Evolutionary conservation across 2,888 invertebrate species (phyloP).

Genomic region (Netelia fuscicornis): DNA sequence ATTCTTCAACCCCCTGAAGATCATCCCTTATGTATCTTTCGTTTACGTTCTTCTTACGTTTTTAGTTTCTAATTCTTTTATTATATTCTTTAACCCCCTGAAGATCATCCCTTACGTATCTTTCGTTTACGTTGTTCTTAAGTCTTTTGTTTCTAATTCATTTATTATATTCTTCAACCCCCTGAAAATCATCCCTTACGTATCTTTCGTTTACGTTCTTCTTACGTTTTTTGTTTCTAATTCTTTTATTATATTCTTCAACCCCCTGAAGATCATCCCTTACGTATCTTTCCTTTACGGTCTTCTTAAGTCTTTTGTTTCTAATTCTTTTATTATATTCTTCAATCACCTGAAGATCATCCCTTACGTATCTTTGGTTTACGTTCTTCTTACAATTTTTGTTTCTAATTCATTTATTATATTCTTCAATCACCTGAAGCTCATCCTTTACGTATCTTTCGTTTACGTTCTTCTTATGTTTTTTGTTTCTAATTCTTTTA

Average conservation of each 20-base stretch:
- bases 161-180: neutral
- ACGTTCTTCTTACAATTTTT: neutral
- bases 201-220: neutral
- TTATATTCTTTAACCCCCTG: neutral
- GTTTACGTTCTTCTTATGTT: neutral
- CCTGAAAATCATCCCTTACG: neutral
- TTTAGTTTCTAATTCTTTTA: neutral
- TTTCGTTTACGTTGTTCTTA: too few relatives aligned
- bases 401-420: neutral
- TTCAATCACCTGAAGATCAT: neutral
- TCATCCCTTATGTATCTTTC: neutral
- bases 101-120: conserved; percentile 3
- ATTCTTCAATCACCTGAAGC: neutral
- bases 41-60: neutral
- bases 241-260: neutral
- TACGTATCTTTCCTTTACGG: neutral
- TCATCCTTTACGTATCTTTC: neutral
- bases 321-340: neutral
- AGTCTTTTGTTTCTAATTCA: neutral
- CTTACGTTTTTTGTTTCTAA: neutral
- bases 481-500: neutral
- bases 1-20: neutral
- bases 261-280: neutral
- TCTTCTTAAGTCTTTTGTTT: neutral
- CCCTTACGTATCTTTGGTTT: neutral